Evolutionary conservation across 1,140 invertebrate species (phyloP), one percentile per base, ranked within the genome.

Genomic region (Lysiphlebus fabarum): DNA sequence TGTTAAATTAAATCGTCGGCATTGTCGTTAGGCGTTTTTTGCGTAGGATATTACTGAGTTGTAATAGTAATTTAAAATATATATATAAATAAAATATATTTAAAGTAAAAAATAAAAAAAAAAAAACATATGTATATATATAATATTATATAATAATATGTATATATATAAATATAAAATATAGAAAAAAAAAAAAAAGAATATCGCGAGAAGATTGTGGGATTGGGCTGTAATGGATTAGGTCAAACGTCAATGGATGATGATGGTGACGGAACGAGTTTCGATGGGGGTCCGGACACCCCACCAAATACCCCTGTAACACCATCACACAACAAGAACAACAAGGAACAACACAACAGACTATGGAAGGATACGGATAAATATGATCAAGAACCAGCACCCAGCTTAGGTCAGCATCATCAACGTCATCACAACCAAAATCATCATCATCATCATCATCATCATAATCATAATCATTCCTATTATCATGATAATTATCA

Each of bases 201-300:
- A 58, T 67, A 66, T 70, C 69, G 70, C 64, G 67, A 41, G 33
- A 42, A 43, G 66, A 70, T 70, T 71, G 73, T 75, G 74, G 76
- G 76, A 76, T 67, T 78, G 74, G 75, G 73, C 69, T 77, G 67
- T 78, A 78, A 77, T 78, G 76, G 74, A 71, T 80, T 26, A 79
- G 77, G 77, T 78, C 76, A 76, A 68, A 71, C 76, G 65, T 78
- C 77, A 74, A 56, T 80, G 77, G 77, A 80, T 74, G 77, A 80
- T 73, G 82, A 78, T 61, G 82, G 84, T 69, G 80, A 79, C 65
- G 17, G 17, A 26, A 70, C 69, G 70, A 77, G 72, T 67, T 75
- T 79, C 71, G 82, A 82, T 59, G 82, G 81, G 73, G 73, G 82
- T 62, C 77, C 80, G 70, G 78, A 83, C 69, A 85, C 83, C 64